Percentiles rank a stretch among this genome's conserved stretches.
These are phyloP conservation scores for Oreocharis arfaki DNA, from an alignment of 2,113 vertebrate genomes.

Conservation along the genomic window DNA sequence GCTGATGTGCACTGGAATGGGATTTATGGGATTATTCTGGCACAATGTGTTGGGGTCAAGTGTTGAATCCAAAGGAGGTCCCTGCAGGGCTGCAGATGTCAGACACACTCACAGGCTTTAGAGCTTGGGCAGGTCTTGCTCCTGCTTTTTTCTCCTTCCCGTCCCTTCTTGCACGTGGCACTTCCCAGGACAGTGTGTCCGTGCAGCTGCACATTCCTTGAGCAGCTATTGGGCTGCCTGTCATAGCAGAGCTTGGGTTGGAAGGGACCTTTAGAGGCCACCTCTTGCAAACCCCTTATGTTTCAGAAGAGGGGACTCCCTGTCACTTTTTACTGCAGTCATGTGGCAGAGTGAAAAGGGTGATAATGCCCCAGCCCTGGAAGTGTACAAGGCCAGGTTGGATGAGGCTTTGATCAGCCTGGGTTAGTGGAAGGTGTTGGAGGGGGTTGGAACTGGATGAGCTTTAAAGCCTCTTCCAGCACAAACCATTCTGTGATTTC, in stretches of 20 bases:
- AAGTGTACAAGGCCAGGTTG: background rate
- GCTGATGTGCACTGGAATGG: fast-evolving
- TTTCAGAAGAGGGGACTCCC: background rate
- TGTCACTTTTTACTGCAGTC: background rate
- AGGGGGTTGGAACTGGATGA: background rate
- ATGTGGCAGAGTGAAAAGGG: background rate
- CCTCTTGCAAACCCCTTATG: background rate
- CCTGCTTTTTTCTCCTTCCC: background rate
- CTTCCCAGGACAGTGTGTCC: background rate
- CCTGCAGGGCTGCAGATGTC: background rate
- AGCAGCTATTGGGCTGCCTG: fast-evolving
- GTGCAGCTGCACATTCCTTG: background rate
- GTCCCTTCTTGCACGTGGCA: fast-evolving
- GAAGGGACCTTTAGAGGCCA: background rate
- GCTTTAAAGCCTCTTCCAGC: background rate
- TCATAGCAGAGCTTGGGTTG: background rate
- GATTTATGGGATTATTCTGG: background rate
- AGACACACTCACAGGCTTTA: background rate
- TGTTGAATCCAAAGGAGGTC: background rate
- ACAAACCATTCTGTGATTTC: background rate
- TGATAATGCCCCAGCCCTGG: background rate
- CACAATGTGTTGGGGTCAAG: background rate
- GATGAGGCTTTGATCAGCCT: background rate
- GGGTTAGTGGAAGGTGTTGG: background rate
- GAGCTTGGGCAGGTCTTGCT: background rate